Percentiles rank a stretch among this genome's conserved stretches.
phyloP scores from a whole-genome alignment of 2,113 vertebrate species.

The Protobothrops mucrosquamatus region DNA sequence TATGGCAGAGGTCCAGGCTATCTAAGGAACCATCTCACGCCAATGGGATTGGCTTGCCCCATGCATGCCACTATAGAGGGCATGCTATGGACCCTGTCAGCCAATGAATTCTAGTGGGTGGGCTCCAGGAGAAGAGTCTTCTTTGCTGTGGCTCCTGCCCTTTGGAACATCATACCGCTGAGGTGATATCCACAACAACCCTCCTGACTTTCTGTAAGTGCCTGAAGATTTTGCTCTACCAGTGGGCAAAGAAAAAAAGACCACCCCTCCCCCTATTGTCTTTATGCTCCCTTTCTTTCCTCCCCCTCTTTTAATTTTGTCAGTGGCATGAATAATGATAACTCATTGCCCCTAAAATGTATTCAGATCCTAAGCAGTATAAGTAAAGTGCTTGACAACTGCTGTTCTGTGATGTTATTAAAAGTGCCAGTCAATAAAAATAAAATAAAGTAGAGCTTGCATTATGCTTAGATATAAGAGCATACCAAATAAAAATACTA shows the following conservation, averaged over 20 bases:
- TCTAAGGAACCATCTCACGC: too few relatives aligned
- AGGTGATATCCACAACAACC: background rate
- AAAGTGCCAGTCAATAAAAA: background rate
- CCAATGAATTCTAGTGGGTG: too few relatives aligned
- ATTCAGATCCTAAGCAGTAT: background rate
- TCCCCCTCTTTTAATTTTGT: background rate
- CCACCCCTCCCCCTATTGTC: background rate
- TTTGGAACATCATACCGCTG: background rate
- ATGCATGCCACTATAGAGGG: too few relatives aligned
- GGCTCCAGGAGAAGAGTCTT: background rate
- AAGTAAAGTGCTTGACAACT: background rate
- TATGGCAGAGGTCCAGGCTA: too few relatives aligned
- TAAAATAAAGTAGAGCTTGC: background rate
- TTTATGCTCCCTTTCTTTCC: background rate
- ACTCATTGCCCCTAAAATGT: background rate
- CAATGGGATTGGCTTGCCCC: too few relatives aligned
- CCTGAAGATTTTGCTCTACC: background rate
- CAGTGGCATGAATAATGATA: background rate
- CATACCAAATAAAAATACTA: background rate
- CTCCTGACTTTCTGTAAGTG: background rate
- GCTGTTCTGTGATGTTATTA: background rate
- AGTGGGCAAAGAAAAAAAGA: background rate
- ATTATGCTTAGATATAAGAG: background rate
- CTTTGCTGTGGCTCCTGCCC: background rate
- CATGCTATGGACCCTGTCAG: too few relatives aligned